Conservation (phyloP, 2,888 invertebrate genomes). For the Germaria angustata region DNA sequence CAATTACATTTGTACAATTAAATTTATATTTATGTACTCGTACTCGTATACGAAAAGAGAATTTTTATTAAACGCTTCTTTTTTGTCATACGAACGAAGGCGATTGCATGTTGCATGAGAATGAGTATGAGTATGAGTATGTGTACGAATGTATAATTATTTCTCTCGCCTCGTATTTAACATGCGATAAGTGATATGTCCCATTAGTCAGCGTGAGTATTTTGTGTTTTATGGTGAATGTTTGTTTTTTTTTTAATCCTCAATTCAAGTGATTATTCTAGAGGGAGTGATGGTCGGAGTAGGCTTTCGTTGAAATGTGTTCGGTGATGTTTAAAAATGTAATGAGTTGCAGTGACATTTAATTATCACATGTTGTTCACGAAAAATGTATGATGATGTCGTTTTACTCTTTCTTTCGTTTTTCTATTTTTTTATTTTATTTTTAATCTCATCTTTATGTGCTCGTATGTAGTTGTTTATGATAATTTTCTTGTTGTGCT, state of each 20-base stretch:
- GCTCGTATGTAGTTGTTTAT: conserved; percentile 42
- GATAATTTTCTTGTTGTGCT: conserved; percentile 40
- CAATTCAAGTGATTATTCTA: conserved; percentile 4
- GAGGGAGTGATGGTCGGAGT: neutral
- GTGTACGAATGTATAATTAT: neutral
- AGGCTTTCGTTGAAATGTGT: conserved; percentile 23
- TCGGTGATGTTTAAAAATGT: conserved; percentile 58
- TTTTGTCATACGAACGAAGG: neutral
- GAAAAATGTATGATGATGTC: conserved; percentile 38
- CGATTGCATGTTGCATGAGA: neutral
- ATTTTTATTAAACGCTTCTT: conserved; percentile 57
- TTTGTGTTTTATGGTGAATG: conserved; percentile 40
- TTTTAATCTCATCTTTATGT: conserved; percentile 42
- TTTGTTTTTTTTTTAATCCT: conserved; percentile 14
- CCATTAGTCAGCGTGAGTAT: conserved; percentile 60
- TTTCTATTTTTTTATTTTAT: neutral
- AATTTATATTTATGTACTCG: conserved; percentile 52
- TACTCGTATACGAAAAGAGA: conserved; percentile 1
- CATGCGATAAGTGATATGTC: conserved; percentile 62
- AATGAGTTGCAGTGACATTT: conserved; percentile 65
- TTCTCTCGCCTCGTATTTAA: conserved; percentile 31
- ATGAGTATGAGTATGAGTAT: neutral
- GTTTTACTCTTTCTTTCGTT: conserved; percentile 4
- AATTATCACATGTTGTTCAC: conserved; percentile 59
- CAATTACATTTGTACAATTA: conserved; percentile 61